Evolutionary conservation across 1,140 invertebrate genomes (phyloP), one percentile per base, ranked within the genome.

Genomic region (Anoplophora glabripennis): DNA sequence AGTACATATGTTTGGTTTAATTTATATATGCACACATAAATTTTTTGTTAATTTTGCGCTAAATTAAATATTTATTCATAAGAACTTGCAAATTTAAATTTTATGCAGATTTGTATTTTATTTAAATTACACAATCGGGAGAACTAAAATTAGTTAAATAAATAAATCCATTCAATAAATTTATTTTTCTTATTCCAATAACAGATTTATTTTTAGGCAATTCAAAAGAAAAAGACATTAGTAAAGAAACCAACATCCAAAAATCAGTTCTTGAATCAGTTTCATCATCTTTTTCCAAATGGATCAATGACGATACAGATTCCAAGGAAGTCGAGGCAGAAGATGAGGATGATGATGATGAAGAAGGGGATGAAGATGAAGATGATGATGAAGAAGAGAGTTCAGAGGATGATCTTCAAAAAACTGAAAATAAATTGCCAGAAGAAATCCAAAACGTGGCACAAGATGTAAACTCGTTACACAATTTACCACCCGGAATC

Each of bases 311-410:
- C 10, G 58, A 46, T 21, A 18, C 42, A 14, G 10, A 10, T 45
- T 18, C 17, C n/a, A 59, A 38, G 53, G 41, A 61, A 54, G 36
- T 49, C 15, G 28, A 63, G 52, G n/a, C 35, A 54, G 57, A 58
- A 59, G 42, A 54, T 45, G 55, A 56, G 61, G 56, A 57, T 21
- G 55, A 59, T 53, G 54, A 52, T 44, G 61, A 69, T 45, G 58
- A 49, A 41, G 59, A 57, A 53, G 37, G 61, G 34, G 58, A 70
- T 12, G 61, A 68, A 56, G 61, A 65, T 17, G 61, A 68, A 11
- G 66, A 62, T 35, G 54, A 62, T 35, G 54, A 57, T 41, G 64
- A 65, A 37, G 59, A 59, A 14, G 60, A 66, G 21, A 58, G 66
- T 40, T 61, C 70, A 44, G 59, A 66, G 34, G 64, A 67, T 21